Base-by-base conservation (phyloP, 30 jellyfish, hydroid and myxozoan genomes). In the Phacellophora camtschatica region DNA sequence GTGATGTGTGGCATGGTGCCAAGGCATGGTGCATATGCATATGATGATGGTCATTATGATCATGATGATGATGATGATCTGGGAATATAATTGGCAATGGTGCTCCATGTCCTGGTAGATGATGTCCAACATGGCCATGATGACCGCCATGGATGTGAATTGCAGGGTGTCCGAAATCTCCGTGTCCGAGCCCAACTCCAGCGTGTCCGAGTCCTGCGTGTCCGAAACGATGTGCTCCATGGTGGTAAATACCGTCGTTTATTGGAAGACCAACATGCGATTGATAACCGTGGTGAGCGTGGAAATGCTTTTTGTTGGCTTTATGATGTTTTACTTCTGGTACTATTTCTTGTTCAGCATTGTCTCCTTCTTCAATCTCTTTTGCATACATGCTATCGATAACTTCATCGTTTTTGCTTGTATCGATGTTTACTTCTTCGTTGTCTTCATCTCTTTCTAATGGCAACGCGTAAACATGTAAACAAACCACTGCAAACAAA, bases 281-380 rank as follows among this genome's bases (percentile, higher is more conserved):
- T 25, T 71, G 84, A 16, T 64, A 59, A 35, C 31, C 27, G 22
- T 16, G n/a, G 25, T 25, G 33, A 64, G 73, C 85, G 32, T 71
- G 73, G 6, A 48, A 36, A 30, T 77, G 81, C 43, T 77, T 77
- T 45, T 77, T 77, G 20, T 77, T 30, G 11, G 82, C 90, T 28
- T 46, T 77, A 33, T 58, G 90, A 29, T 77, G 90, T 35, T 62
- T 77, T 46, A 12, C 29, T 48, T 34, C 43, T 11, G 18, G 49
- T 39, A 11, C 56, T 35, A 75, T 36, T 18, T 78, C 82, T 32
- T 59, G 64, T 51, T 77, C 90, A 2, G 90, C 90, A 39, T 77
- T 77, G 74, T 77, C 90, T 4, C 90, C 90, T 5, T 61, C 82
- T 19, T 77, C 82, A 28, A 77, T 77, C 19, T 77, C 90, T 50